Base-by-base conservation (phyloP, 2,888 invertebrate species). In the Oxytorus armatus region DNA sequence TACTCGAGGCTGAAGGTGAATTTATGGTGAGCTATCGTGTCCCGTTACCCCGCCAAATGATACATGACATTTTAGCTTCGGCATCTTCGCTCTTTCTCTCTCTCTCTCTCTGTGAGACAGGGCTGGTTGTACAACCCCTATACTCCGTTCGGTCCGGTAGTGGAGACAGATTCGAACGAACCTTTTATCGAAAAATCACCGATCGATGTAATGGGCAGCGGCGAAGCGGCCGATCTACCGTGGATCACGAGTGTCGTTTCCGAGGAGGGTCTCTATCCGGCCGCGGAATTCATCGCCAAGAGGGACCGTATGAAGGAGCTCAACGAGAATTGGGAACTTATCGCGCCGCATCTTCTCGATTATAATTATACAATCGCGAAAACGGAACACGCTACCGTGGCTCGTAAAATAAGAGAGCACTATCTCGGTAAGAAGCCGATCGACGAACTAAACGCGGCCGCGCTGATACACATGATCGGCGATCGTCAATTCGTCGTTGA, bases 201-300 rank as follows among this genome's bases (percentile, higher is more conserved):
- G 0, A 93, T 93, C 85, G 92, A 93, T 8, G 92, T 95, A 0
- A 93, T 96, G 0, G 92, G 89, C 57, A 91, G 92, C 4, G 95
- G 95, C 0, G 91, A 93, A 21, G 93, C 94, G 85, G 92, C 93
- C 18, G 93, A 95, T 76, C 84, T 95, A 0, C 96, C 96, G 0
- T 95, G 96, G 93, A 93, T 96, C 65, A 92, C 94, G 0, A 94
- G 95, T 0, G 93, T 95, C 59, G 94, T 95, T 0, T 93, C 94
- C 14, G 94, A 95, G 29, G 96, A 96, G 89, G 96, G 96, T 57
- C 92, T 96, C 10, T 96, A 95, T 85, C 95, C 96, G 25, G 95
- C 94, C 33, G 94, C 94, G 59, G 90, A 89, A 63, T 85, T 92
- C n/a, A 70, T 92, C 55, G 81, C 85, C 51, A 92, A 93, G 8